Conservation (phyloP, 2,113 vertebrate species). For the Clarias magur region DNA sequence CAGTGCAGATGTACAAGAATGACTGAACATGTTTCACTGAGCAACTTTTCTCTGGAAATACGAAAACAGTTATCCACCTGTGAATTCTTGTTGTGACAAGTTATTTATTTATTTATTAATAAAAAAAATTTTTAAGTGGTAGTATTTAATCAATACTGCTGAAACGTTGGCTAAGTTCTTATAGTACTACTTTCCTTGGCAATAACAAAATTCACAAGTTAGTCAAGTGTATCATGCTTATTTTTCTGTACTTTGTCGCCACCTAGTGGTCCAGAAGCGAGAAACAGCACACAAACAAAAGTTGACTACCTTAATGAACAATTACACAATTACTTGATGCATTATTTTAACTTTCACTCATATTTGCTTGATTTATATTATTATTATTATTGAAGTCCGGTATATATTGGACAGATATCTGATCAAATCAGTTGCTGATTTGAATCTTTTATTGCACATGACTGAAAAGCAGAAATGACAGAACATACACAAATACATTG, state of each 20-base stretch:
- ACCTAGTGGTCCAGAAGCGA: slow-evolving; percentile 6
- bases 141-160: not conserved
- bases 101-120: not conserved
- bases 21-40: not conserved
- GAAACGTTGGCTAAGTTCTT: not conserved
- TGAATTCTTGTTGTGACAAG: not conserved
- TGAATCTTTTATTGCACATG: slow-evolving; percentile 4
- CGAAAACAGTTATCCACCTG: not conserved
- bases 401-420: not conserved
- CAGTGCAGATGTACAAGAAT: not conserved
- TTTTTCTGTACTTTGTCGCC: not conserved
- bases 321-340: not conserved
- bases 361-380: not conserved
- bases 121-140: not conserved
- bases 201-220: not conserved
- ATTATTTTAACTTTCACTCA: not conserved
- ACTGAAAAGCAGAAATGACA: not conserved
- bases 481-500: not conserved
- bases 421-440: not conserved
- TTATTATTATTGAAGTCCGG: not conserved
- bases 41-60: not conserved
- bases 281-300: not conserved
- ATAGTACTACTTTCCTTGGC: not conserved
- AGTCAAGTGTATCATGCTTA: not conserved
- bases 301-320: not conserved